These are phyloP conservation scores for Psephotus haematonotus DNA, from an alignment of 2,113 vertebrate species.

Conservation along the genomic window DNA sequence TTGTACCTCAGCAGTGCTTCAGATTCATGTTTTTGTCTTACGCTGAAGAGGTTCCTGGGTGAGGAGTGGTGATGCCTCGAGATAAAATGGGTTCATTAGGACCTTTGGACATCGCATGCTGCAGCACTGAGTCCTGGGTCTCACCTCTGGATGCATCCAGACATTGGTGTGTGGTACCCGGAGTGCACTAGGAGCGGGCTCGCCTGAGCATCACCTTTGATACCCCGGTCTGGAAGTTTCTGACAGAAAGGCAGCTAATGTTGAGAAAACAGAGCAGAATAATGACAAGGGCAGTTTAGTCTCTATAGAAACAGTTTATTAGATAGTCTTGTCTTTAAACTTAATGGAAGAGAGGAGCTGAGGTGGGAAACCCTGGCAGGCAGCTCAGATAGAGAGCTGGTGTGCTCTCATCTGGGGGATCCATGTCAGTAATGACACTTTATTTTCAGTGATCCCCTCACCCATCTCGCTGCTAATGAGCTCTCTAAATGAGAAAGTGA, in stretches of 20 bases:
- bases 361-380: not conserved
- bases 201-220: not conserved
- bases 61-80: not conserved
- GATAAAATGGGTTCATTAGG: not conserved
- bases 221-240: not conserved
- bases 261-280: not conserved
- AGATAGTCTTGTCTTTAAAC: not conserved
- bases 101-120: not conserved
- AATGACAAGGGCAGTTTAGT: conserved; percentile 26
- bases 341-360: not conserved
- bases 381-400: not conserved
- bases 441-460: not conserved
- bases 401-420: not conserved
- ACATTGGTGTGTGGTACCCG: fast-evolving
- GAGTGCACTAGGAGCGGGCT: fast-evolving
- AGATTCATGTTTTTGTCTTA: conserved; percentile 32
- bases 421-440: not conserved
- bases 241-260: not conserved
- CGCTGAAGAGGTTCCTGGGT: not conserved
- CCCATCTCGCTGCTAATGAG: not conserved
- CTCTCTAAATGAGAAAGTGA: not conserved
- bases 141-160: not conserved
- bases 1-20: not conserved
- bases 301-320: conserved; percentile 31
- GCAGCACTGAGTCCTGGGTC: not conserved